Base-by-base conservation (phyloP, 1,140 invertebrate genomes). In the Hycleus cichorii region DNA sequence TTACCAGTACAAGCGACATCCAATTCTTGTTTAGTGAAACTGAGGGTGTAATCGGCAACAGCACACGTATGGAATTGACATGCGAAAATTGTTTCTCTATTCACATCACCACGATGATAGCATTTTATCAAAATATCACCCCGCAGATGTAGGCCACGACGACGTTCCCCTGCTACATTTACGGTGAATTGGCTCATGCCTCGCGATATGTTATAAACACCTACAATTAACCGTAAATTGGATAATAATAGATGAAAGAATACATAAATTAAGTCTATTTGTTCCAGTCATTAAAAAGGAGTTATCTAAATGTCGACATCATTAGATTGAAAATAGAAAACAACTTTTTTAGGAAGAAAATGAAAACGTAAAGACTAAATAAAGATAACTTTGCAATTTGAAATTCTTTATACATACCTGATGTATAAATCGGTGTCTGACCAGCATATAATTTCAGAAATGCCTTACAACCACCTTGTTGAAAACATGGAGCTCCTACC, bases 11-110 rank as follows among this genome's bases (percentile, higher is more conserved):
- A 86, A 49, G 90, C 91, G 67, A 85, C 81, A 75, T 96, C 93
- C 40, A 96, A 78, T 69, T 95, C 90, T 65, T 86, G 83, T 69
- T 91, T 87, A 51, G 86, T 85, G 76, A 95, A 93, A 64, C 85
- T 85, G 11, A 95, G 80, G 44, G 85, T 86, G 74, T 90, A 83
- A 72, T 90, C 86, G 44, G 88, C 82, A 47, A 95, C 86, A 24
- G 92, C 90, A 75, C 92, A 95, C 0, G 93, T 95, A 76, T 95
- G 93, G 77, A 95, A 94, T 83, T 96, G 88, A 68, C 85, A 86
- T 47, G 85, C 81, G 77, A 91, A 91, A 50, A 91, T 81, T 6
- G 81, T 75, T 64, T 86, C 81, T 46, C 84, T 51, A 67, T 45
- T 78, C 67, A 50, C 74, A 71, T 49, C 77, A 61, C 65, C 76